These are phyloP conservation scores for Acleris cristana DNA, from an alignment of 2,888 invertebrate genomes.

Conservation along the genomic window DNA sequence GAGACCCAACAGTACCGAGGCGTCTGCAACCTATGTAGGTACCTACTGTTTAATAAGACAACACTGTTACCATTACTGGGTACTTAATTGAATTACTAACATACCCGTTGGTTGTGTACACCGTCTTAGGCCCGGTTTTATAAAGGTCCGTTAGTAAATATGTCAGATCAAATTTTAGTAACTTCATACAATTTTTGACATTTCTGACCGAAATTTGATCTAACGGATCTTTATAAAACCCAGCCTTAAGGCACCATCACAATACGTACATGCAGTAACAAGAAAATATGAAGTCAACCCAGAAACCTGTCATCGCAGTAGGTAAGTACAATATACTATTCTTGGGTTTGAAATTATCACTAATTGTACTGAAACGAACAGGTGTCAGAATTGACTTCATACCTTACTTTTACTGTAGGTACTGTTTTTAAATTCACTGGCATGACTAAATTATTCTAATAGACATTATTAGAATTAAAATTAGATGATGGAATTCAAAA, in stretches of 20 bases:
- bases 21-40: constrained; percentile 39
- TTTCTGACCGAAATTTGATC: too few relatives aligned
- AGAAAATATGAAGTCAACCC: too few relatives aligned
- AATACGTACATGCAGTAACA: neutral
- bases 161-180: too few relatives aligned
- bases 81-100: constrained; percentile 51
- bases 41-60: constrained; percentile 50
- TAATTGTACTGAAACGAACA: too few relatives aligned
- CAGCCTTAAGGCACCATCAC: constrained; percentile 6
- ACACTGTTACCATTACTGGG: constrained; percentile 47
- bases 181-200: too few relatives aligned
- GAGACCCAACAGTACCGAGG: constrained; percentile 23
- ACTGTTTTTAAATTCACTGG: constrained; percentile 4
- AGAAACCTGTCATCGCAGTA: too few relatives aligned
- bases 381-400: too few relatives aligned
- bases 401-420: neutral
- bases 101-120: constrained; percentile 46
- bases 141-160: too few relatives aligned
- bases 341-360: too few relatives aligned
- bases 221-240: too few relatives aligned
- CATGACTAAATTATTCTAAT: constrained; percentile 1
- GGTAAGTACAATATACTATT: too few relatives aligned
- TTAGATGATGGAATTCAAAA: constrained; percentile 26
- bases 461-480: neutral
- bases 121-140: too few relatives aligned